Conservation (phyloP, 2,888 invertebrate species). For the Lycophotia porphyrea region DNA sequence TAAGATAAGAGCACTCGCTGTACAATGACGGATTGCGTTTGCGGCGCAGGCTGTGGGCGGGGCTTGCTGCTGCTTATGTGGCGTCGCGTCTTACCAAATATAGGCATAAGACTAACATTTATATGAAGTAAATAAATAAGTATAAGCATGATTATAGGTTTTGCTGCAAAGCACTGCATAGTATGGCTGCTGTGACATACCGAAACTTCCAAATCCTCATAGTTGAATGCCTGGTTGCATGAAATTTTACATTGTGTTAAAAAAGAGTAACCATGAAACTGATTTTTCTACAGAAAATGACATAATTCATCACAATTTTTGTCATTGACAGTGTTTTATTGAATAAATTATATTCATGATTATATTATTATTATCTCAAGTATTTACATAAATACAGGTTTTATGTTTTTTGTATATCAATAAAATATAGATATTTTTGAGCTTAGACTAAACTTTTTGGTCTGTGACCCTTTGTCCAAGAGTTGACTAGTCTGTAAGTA, state of each 20-base stretch:
- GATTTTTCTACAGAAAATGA: background rate
- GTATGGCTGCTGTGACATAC: conserved; percentile 57
- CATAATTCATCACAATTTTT: background rate
- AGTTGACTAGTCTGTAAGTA: background rate
- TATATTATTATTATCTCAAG: background rate
- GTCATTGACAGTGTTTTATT: background rate
- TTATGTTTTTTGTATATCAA: background rate
- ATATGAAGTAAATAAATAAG: no score
- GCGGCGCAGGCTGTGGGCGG: no score
- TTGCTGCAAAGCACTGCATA: conserved; percentile 45
- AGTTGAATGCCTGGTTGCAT: conserved; percentile 82
- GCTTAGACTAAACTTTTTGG: background rate
- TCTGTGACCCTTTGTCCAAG: background rate
- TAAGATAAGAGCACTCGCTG: no score
- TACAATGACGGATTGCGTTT: no score
- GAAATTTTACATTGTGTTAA: conserved; percentile 73
- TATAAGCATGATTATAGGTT: conserved; percentile 31
- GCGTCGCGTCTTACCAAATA: no score
- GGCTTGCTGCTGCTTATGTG: no score
- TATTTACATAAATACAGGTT: background rate
- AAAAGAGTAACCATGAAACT: background rate
- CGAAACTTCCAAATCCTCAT: conserved; percentile 83
- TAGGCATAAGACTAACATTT: no score
- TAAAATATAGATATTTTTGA: background rate
- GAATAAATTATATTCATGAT: background rate